phyloP scores from a whole-genome alignment of 2,113 vertebrate genomes.

The Pheucticus melanocephalus region DNA sequence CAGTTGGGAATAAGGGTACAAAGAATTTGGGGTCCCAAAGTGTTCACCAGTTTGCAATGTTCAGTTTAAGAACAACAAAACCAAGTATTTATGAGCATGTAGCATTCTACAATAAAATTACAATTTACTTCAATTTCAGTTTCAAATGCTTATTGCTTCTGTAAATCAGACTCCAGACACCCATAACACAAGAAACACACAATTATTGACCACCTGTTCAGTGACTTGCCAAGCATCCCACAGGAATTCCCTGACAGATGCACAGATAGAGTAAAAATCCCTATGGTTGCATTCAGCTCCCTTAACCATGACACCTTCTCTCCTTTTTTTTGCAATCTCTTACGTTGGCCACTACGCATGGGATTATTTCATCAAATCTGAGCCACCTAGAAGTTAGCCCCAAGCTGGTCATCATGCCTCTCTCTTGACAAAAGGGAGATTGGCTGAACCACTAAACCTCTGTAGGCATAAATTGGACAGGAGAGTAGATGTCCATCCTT shows the following conservation, averaged over 20 bases:
- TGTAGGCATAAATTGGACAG: not conserved
- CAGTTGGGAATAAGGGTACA: not conserved
- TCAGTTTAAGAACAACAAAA: conserved; percentile 33
- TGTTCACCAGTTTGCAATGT: not conserved
- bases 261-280: conserved; percentile 54
- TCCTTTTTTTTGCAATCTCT: not conserved
- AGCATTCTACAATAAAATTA: conserved; percentile 49
- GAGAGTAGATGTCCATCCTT: not conserved
- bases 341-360: not conserved
- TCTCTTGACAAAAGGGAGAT: not conserved
- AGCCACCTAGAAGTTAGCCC: not conserved
- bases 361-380: conserved; percentile 37
- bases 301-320: conserved; percentile 60
- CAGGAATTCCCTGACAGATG: conserved; percentile 64
- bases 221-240: conserved; percentile 42
- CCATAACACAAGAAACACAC: conserved; percentile 64
- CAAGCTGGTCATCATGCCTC: not conserved
- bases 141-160: conserved; percentile 52
- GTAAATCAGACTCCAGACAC: conserved; percentile 65
- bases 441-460: not conserved
- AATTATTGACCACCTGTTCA: conserved; percentile 68
- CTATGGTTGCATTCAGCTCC: conserved; percentile 36
- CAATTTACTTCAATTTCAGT: conserved; percentile 61
- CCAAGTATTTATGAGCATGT: conserved; percentile 36
- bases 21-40: not conserved